These are phyloP conservation scores for Bellardia pandia DNA, from an alignment of 2,888 invertebrate species.

Conservation along the genomic window DNA sequence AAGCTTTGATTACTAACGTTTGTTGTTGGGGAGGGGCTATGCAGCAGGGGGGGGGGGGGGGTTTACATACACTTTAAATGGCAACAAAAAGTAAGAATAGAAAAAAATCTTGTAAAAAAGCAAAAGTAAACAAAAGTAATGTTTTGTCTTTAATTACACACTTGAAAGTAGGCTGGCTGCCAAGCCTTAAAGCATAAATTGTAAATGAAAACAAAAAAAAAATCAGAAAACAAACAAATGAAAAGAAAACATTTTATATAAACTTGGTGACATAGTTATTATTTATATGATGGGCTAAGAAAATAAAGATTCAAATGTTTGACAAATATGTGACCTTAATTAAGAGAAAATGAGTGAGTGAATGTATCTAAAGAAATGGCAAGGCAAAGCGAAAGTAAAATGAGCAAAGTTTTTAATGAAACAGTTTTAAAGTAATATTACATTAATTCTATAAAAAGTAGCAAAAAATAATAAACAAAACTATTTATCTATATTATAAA, in stretches of 20 bases:
- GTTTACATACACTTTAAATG: neutral
- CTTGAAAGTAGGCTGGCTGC: conserved; percentile 52
- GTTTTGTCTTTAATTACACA: conserved; percentile 33
- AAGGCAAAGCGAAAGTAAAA: neutral
- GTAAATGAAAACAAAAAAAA: conserved; percentile 35
- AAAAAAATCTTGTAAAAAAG: conserved; percentile 41
- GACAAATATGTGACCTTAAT: conserved; percentile 61
- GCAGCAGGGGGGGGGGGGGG: neutral
- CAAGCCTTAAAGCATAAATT: conserved; percentile 47
- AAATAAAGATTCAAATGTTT: conserved; percentile 43
- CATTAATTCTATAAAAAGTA: too few relatives aligned
- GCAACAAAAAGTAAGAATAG: conserved; percentile 18
- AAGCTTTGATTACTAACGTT: conserved; percentile 30
- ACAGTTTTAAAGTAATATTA: too few relatives aligned
- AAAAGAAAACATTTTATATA: neutral
- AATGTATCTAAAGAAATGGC: neutral
- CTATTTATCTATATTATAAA: too few relatives aligned
- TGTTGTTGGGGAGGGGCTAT: neutral
- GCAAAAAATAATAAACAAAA: too few relatives aligned
- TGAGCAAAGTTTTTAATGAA: neutral
- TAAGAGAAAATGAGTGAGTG: conserved; percentile 39
- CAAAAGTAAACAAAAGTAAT: conserved; percentile 58
- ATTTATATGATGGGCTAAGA: conserved; percentile 22
- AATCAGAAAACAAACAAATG: conserved; percentile 8
- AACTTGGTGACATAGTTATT: conserved; percentile 33